phyloP scores from a whole-genome alignment of 2,113 vertebrate species.

The Lasiurus borealis region DNA sequence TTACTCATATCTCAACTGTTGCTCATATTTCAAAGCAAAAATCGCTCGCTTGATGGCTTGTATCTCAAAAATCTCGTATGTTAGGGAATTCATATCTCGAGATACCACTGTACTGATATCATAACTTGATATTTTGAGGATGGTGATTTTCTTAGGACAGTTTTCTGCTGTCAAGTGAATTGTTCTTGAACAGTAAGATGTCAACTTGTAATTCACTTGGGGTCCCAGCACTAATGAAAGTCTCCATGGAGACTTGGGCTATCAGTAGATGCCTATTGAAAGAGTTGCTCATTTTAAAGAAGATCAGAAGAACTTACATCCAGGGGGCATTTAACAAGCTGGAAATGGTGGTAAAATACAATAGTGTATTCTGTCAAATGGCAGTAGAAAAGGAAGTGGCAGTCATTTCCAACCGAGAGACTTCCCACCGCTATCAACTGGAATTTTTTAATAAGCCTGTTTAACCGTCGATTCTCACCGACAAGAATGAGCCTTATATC shows the following conservation, averaged over 20 bases:
- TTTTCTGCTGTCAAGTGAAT: background rate
- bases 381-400: constrained; percentile 25
- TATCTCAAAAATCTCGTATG: too few relatives aligned
- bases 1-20: too few relatives aligned
- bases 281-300: background rate
- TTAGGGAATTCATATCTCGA: too few relatives aligned
- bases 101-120: too few relatives aligned
- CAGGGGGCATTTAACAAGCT: background rate
- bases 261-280: background rate
- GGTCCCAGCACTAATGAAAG: background rate
- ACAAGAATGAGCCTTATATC: constrained; percentile 59
- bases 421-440: constrained; percentile 8
- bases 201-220: background rate
- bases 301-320: background rate
- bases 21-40: too few relatives aligned
- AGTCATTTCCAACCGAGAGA: constrained; percentile 14
- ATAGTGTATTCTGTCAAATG: background rate
- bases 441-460: constrained; percentile 52
- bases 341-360: background rate
- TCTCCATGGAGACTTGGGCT: background rate
- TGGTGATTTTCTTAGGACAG: background rate
- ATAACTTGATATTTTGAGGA: background rate
- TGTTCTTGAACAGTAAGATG: background rate
- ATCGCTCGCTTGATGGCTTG: too few relatives aligned
- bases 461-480: constrained; percentile 50